Evolutionary conservation across 2,797 vertebrate species (phyloP).

Genomic region (Zalophus californianus): DNA sequence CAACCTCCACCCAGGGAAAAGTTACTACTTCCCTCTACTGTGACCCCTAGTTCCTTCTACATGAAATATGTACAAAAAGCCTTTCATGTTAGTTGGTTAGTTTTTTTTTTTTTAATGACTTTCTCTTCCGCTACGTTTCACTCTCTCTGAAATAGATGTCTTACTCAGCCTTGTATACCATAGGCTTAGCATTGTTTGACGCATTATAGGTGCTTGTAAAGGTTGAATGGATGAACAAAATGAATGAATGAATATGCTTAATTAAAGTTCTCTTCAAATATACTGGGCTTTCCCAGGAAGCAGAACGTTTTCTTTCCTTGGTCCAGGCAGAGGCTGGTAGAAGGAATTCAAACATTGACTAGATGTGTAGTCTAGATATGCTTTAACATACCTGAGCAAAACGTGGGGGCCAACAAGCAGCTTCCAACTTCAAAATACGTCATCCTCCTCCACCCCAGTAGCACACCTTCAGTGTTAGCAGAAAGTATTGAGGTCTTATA

Average conservation of each 20-base stretch:
- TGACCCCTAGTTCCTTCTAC: neutral
- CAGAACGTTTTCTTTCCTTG: neutral
- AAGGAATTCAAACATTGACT: conserved; percentile 7
- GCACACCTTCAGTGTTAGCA: neutral
- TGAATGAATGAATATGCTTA: neutral
- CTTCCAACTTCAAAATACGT: neutral
- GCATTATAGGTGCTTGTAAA: neutral
- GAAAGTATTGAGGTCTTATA: neutral
- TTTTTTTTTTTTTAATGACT: conserved; percentile 15
- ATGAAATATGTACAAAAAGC: neutral
- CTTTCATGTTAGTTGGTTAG: neutral
- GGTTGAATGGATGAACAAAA: neutral
- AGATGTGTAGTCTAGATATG: neutral
- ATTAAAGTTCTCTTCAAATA: conserved; percentile 2
- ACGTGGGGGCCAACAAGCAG: neutral
- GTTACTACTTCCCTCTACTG: neutral
- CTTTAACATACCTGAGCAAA: neutral
- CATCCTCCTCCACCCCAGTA: accelerated
- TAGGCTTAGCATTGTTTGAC: conserved; percentile 34
- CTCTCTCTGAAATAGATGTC: conserved; percentile 3
- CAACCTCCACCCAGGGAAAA: neutral
- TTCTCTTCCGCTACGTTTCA: conserved; percentile 12
- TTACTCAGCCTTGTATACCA: neutral
- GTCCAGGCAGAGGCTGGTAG: neutral
- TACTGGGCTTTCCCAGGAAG: neutral